Conservation (phyloP, 2,113 vertebrate genomes). For the Callocephalon fimbriatum region DNA sequence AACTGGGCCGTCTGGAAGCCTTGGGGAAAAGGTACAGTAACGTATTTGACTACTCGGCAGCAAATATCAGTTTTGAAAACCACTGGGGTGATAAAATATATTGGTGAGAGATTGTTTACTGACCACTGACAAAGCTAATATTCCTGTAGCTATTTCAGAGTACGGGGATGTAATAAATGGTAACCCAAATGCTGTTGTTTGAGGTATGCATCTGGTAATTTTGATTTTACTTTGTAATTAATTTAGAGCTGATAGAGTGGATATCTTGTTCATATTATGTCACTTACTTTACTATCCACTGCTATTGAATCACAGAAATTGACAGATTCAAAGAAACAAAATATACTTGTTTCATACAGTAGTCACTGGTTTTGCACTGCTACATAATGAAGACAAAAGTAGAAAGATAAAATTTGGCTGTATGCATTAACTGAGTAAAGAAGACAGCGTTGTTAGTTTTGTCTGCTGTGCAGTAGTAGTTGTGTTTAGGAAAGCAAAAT, state of each 20-base stretch:
- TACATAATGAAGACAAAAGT: not conserved
- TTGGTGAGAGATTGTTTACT: not conserved
- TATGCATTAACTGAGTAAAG: not conserved
- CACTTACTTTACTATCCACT: not conserved
- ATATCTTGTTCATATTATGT: not conserved
- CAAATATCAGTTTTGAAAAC: not conserved
- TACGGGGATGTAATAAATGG: not conserved
- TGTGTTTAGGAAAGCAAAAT: not conserved
- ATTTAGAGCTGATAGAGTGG: not conserved
- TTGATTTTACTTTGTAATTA: not conserved
- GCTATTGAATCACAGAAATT: not conserved
- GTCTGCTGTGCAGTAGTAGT: not conserved
- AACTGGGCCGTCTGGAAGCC: slow-evolving; percentile 82
- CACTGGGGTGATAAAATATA: not conserved
- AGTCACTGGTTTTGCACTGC: not conserved
- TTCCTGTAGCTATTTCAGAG: slow-evolving; percentile 3
- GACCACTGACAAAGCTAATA: not conserved
- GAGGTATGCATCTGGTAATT: not conserved
- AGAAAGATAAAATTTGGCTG: not conserved
- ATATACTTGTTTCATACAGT: not conserved
- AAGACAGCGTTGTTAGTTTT: not conserved
- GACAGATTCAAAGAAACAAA: not conserved
- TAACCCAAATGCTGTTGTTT: not conserved
- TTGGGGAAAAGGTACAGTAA: slow-evolving; percentile 91
- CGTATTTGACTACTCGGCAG: not conserved